These are phyloP conservation scores for Thermophis baileyi DNA, from an alignment of 2,113 vertebrate species.

Conservation along the genomic window DNA sequence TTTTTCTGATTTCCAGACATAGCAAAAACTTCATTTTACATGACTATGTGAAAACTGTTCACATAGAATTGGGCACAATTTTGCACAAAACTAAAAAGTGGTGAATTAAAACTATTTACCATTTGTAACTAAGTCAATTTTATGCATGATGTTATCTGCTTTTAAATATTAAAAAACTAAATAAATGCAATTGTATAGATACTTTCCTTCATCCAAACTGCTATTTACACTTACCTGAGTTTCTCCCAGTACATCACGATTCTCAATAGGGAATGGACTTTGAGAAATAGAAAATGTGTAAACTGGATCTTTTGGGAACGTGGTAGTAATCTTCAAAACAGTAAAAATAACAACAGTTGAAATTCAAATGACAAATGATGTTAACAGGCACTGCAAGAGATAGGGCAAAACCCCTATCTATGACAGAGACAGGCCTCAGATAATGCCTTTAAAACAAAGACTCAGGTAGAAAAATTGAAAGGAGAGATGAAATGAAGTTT, in stretches of 20 bases:
- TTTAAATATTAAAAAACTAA: not conserved
- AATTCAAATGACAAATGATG: conserved; percentile 7
- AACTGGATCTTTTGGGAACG: conserved; percentile 97
- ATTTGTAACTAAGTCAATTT: not conserved
- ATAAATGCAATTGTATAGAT: not conserved
- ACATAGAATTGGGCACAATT: not conserved
- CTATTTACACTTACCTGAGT: conserved; percentile 81
- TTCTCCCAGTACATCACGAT: conserved; percentile 90
- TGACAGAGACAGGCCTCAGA: not conserved
- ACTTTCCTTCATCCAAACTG: accelerated
- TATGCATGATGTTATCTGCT: not conserved
- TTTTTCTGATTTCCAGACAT: not conserved
- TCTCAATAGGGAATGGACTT: conserved; percentile 93
- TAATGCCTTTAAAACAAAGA: accelerated
- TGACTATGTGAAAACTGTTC: not conserved
- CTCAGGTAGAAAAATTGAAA: not conserved
- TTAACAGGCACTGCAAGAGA: not conserved
- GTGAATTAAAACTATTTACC: not conserved
- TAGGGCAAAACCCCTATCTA: not conserved
- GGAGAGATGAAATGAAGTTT: not conserved
- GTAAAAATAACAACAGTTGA: not conserved
- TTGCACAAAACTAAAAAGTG: not conserved
- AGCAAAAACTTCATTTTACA: not conserved
- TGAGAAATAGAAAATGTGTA: conserved; percentile 92
- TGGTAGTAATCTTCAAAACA: conserved; percentile 87